These are phyloP conservation scores for Taenaris catops DNA, from an alignment of 2,888 invertebrate genomes.

Conservation along the genomic window DNA sequence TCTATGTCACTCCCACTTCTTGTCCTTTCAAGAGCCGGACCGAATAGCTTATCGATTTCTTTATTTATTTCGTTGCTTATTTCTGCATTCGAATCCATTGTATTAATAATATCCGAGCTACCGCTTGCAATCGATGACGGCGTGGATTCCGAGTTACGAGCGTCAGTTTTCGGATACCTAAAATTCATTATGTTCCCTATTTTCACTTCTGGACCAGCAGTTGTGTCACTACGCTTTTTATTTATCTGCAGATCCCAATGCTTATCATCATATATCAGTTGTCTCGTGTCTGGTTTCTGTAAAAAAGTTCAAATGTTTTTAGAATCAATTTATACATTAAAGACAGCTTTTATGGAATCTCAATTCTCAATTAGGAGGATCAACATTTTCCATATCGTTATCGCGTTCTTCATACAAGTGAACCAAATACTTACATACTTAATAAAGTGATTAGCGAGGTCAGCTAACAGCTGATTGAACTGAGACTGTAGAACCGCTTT, in stretches of 20 bases:
- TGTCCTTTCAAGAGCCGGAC: slow-evolving; percentile 59
- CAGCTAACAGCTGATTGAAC: slow-evolving; percentile 50
- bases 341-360: too few relatives aligned
- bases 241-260: slow-evolving; percentile 44
- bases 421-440: slow-evolving; percentile 47
- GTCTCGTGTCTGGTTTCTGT: slow-evolving; percentile 55
- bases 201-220: slow-evolving; percentile 24
- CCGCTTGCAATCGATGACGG: slow-evolving; percentile 52
- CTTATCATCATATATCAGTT: slow-evolving; percentile 47
- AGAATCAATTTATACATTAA: too few relatives aligned
- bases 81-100: slow-evolving; percentile 43
- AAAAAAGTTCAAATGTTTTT: too few relatives aligned
- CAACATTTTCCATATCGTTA: too few relatives aligned
- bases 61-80: slow-evolving; percentile 53
- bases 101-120: slow-evolving; percentile 54
- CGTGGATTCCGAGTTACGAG: slow-evolving; percentile 45
- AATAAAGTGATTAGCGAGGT: slow-evolving; percentile 54
- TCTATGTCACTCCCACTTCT: slow-evolving; percentile 65
- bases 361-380: too few relatives aligned
- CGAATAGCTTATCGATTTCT: slow-evolving; percentile 64
- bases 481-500: slow-evolving; percentile 56
- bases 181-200: slow-evolving; percentile 64
- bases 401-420: too few relatives aligned
- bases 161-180: slow-evolving; percentile 42
- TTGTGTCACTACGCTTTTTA: slow-evolving; percentile 18